phyloP scores from a whole-genome alignment of 2,113 vertebrate species.

The Perca fluviatilis region DNA sequence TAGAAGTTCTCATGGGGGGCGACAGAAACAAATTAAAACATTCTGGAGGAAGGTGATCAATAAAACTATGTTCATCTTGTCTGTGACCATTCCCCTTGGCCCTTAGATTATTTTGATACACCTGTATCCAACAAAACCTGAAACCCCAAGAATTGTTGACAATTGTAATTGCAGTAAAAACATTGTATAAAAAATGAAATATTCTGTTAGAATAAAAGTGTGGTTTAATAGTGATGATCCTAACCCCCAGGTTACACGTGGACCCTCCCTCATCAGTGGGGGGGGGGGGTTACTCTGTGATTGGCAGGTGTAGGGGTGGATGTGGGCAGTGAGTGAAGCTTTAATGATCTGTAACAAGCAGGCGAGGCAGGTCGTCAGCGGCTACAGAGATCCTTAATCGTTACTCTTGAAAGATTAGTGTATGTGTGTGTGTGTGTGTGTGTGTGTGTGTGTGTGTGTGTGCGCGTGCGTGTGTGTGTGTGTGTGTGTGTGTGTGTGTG shows the following conservation, averaged over 20 bases:
- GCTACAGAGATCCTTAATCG: slow-evolving; percentile 40
- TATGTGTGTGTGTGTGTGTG: neutral
- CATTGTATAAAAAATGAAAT: no score
- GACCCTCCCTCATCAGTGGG: neutral
- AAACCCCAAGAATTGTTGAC: no score
- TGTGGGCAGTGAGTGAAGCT: slow-evolving; percentile 49
- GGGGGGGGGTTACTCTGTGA: slow-evolving; percentile 7
- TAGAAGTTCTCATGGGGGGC: no score
- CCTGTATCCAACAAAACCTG: no score
- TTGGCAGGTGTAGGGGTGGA: slow-evolving; percentile 47
- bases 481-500: slow-evolving; percentile 26
- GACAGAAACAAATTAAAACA: no score
- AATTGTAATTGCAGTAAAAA: no score
- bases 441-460: slow-evolving; percentile 3
- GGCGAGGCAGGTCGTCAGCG: slow-evolving; percentile 36
- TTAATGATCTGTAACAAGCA: slow-evolving; percentile 63
- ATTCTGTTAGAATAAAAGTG: neutral
- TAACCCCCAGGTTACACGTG: neutral
- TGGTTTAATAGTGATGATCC: neutral
- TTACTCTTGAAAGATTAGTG: slow-evolving; percentile 7
- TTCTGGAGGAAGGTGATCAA: no score
- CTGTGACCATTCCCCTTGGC: no score
- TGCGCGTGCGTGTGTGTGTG: slow-evolving; percentile 9
- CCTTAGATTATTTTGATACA: no score
- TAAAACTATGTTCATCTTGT: no score